Evolutionary conservation across 2,113 vertebrate species (phyloP).

Genomic region (Peromyscus maniculatus): DNA sequence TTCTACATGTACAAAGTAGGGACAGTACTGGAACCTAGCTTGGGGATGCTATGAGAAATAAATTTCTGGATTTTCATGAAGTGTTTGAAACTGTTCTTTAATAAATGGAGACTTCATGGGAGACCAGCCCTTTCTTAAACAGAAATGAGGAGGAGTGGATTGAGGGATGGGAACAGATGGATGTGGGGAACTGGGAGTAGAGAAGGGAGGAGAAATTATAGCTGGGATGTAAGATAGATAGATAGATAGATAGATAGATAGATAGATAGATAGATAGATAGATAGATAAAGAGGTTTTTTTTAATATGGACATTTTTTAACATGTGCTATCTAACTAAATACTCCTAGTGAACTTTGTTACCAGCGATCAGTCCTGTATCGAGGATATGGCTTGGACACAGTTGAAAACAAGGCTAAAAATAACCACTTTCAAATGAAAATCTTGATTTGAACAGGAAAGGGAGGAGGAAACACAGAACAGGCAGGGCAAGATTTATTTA

Average conservation of each 20-base stretch:
- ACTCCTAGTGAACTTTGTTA: conserved; percentile 71
- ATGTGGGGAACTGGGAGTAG: neutral
- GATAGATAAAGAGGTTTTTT: neutral
- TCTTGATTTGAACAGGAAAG: conserved; percentile 69
- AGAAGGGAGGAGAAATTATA: too few relatives aligned
- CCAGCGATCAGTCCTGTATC: conserved; percentile 86
- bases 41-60: neutral
- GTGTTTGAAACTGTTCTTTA: neutral
- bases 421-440: conserved; percentile 88
- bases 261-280: too few relatives aligned
- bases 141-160: neutral
- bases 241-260: too few relatives aligned
- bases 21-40: neutral
- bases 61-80: conserved; percentile 3
- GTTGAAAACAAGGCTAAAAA: conserved; percentile 86
- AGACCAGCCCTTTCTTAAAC: neutral
- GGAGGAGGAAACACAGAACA: conserved; percentile 64
- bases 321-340: neutral
- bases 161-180: neutral
- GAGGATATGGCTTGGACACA: conserved; percentile 77
- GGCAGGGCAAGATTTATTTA: conserved; percentile 83
- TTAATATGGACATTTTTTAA: neutral
- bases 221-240: neutral
- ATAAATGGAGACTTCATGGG: neutral
- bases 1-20: neutral